Conservation (phyloP, 2,113 vertebrate species). For the Irena cyanogastra region DNA sequence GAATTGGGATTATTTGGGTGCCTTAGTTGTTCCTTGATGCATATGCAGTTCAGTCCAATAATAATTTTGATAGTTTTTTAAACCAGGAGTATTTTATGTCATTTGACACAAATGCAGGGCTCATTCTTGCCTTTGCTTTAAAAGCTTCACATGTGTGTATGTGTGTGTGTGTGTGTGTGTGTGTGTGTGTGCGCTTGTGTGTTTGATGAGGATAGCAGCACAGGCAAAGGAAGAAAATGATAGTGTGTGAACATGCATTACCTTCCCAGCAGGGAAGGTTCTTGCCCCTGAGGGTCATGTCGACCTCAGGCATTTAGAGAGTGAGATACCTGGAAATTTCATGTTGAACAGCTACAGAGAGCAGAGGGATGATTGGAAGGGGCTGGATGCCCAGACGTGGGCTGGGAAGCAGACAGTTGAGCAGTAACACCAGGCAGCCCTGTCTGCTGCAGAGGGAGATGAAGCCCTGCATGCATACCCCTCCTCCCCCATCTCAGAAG, state of each 20-base stretch:
- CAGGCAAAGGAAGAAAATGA: conserved; percentile 23
- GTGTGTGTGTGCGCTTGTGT: background rate
- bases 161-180: no score
- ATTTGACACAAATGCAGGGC: background rate
- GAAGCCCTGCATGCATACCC: accelerated
- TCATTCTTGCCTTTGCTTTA: background rate
- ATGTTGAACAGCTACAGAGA: background rate
- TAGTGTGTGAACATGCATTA: conserved; percentile 12
- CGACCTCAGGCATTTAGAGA: background rate
- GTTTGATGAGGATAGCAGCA: conserved; percentile 19
- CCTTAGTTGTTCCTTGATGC: background rate
- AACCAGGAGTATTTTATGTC: background rate
- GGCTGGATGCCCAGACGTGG: background rate
- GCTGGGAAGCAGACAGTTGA: background rate
- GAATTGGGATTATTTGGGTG: background rate
- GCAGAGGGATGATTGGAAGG: background rate
- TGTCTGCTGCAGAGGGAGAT: background rate
- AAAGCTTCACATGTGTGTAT: background rate
- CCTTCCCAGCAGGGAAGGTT: background rate
- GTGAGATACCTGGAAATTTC: conserved; percentile 30
- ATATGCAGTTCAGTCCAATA: background rate
- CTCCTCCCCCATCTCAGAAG: background rate
- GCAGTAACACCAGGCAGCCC: background rate
- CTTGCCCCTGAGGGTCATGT: background rate
- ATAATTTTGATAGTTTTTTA: background rate